Percentiles rank a stretch among this genome's conserved stretches.
Evolutionary conservation across 2,797 vertebrate species (phyloP).

Genomic region (Miichthys miiuy): DNA sequence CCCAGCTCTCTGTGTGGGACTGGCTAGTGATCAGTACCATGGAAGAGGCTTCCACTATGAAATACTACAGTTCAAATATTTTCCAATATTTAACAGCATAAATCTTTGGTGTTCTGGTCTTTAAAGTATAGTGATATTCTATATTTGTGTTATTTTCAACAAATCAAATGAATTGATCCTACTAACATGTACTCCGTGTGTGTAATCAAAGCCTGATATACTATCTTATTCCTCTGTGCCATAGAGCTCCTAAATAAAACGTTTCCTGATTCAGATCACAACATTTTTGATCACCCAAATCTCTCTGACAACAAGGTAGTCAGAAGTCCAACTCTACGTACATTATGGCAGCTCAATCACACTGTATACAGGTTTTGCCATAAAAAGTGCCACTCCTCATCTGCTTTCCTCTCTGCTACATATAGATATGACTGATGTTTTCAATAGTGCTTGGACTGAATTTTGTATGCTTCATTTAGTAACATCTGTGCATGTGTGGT

Average conservation of each 20-base stretch:
- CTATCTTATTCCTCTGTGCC: background rate
- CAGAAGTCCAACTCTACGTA: background rate
- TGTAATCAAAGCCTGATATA: too few relatives aligned
- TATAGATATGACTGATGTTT: constrained; percentile 7
- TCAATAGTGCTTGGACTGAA: background rate
- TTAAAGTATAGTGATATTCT: background rate
- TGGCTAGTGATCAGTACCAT: background rate
- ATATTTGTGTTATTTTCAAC: background rate
- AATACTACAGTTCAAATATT: background rate
- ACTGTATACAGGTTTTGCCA: background rate
- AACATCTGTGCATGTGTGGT: constrained; percentile 48
- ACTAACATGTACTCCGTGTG: too few relatives aligned
- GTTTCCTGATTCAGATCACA: too few relatives aligned
- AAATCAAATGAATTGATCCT: background rate
- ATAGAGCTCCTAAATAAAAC: background rate
- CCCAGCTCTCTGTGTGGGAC: constrained; percentile 43
- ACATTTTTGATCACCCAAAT: background rate
- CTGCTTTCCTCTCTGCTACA: background rate
- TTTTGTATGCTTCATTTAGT: constrained; percentile 13
- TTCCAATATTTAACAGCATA: constrained; percentile 4
- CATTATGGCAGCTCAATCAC: background rate
- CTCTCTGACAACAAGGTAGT: background rate
- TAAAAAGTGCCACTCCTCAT: constrained; percentile 3
- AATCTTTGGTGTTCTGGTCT: background rate
- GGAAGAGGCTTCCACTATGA: background rate